A percentile compares a stretch with the other conserved stretches of the same genome.
Evolutionary conservation across 1,140 invertebrate genomes (phyloP).

Genomic region (Neuroterus valhalla): DNA sequence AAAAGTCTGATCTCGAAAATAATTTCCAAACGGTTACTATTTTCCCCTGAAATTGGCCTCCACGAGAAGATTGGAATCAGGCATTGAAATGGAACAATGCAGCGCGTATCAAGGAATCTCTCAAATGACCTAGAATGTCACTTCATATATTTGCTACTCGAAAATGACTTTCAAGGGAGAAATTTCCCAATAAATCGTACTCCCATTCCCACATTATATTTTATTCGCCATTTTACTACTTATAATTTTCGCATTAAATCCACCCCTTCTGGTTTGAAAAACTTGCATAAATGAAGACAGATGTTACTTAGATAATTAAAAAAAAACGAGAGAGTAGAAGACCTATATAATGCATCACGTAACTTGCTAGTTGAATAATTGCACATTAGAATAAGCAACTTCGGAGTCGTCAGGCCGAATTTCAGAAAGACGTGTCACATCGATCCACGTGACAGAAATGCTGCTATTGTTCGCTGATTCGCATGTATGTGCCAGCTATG

Average conservation of each 20-base stretch:
- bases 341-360: background rate
- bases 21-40: too few species aligned
- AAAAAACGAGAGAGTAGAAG: background rate
- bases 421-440: background rate
- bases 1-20: too few species aligned
- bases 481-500: background rate
- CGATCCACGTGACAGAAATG: background rate
- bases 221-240: too few species aligned
- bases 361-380: background rate
- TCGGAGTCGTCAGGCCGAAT: background rate
- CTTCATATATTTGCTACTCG: too few species aligned
- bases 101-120: too few species aligned
- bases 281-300: background rate
- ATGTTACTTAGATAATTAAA: constrained; percentile 1
- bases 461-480: background rate
- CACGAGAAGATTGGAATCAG: too few species aligned
- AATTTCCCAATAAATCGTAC: too few species aligned
- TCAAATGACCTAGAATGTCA: too few species aligned
- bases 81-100: too few species aligned
- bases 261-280: background rate
- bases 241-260: background rate
- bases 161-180: too few species aligned
- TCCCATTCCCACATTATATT: too few species aligned
- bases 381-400: background rate
- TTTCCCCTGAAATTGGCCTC: too few species aligned